phyloP scores from a whole-genome alignment of 1,140 invertebrate genomes.

The Cyphomyrmex costatus region DNA sequence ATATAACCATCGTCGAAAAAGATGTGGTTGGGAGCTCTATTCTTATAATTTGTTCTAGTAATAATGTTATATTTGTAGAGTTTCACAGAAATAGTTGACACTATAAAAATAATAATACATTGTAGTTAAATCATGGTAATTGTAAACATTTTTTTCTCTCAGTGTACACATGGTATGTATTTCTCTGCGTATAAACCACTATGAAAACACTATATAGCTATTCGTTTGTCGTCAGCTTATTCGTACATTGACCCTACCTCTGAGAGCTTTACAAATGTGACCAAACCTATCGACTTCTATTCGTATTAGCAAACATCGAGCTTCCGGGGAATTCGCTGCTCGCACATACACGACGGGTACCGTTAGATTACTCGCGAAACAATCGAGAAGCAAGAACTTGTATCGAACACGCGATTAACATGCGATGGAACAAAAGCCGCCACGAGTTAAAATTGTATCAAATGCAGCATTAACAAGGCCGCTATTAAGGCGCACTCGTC shows the following conservation, averaged over 20 bases:
- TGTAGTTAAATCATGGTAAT: too few species aligned
- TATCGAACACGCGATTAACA: not conserved
- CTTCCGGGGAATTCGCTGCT: slow-evolving; percentile 25
- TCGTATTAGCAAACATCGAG: slow-evolving; percentile 9
- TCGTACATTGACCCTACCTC: not conserved
- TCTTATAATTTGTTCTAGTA: too few species aligned
- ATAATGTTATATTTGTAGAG: too few species aligned
- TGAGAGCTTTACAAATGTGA: not conserved
- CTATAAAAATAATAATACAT: too few species aligned
- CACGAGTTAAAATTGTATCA: slow-evolving; percentile 30
- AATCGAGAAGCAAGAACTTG: not conserved
- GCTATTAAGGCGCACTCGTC: slow-evolving; percentile 15
- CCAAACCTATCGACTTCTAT: slow-evolving; percentile 18
- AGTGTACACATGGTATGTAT: not conserved
- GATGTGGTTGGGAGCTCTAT: too few species aligned
- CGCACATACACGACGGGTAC: not conserved
- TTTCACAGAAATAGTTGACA: too few species aligned
- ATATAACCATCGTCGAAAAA: too few species aligned
- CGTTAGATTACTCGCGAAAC: slow-evolving; percentile 8
- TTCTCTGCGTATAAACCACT: slow-evolving; percentile 7
- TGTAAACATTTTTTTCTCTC: not conserved
- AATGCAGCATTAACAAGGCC: slow-evolving; percentile 28
- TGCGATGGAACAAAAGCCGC: not conserved
- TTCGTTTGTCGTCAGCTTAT: slow-evolving; percentile 10
- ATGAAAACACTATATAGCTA: not conserved